Conservation (phyloP, 2,888 invertebrate species). For the Alcis repandata region DNA sequence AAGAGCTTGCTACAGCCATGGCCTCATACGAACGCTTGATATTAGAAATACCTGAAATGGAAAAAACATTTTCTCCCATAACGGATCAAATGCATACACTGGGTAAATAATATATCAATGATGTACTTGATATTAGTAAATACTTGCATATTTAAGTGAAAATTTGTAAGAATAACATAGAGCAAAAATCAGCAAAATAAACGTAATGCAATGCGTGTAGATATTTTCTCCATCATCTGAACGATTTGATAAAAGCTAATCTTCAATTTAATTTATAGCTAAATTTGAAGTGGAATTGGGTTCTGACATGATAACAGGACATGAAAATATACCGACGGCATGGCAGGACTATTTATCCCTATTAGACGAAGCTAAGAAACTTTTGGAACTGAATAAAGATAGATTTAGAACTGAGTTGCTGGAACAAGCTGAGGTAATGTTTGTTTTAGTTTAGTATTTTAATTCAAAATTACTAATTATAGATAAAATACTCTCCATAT, state of each 20-base stretch:
- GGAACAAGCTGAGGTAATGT: constrained; percentile 88
- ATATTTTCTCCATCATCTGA: too few relatives aligned
- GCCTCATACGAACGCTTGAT: constrained; percentile 89
- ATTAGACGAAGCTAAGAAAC: constrained; percentile 90
- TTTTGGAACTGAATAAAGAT: constrained; percentile 91
- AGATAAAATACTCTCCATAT: not conserved
- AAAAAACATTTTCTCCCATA: constrained; percentile 91
- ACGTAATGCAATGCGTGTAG: too few relatives aligned
- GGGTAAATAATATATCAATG: constrained; percentile 69
- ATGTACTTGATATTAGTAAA: too few relatives aligned
- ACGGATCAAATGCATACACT: constrained; percentile 91
- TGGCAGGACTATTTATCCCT: constrained; percentile 91
- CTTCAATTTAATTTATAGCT: constrained; percentile 58
- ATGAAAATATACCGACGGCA: constrained; percentile 86
- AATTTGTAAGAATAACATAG: too few relatives aligned
- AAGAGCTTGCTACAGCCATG: constrained; percentile 90
- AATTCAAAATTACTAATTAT: too few relatives aligned
- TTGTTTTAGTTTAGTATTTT: not conserved
- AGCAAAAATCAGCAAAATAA: too few relatives aligned
- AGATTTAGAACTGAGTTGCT: constrained; percentile 90
- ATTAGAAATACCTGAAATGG: constrained; percentile 87
- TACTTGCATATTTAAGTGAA: too few relatives aligned
- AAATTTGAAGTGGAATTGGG: constrained; percentile 92
- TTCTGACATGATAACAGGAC: constrained; percentile 85
- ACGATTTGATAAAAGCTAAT: not conserved